Base-by-base conservation (phyloP, 2,113 vertebrate genomes). In the Mellivora capensis region DNA sequence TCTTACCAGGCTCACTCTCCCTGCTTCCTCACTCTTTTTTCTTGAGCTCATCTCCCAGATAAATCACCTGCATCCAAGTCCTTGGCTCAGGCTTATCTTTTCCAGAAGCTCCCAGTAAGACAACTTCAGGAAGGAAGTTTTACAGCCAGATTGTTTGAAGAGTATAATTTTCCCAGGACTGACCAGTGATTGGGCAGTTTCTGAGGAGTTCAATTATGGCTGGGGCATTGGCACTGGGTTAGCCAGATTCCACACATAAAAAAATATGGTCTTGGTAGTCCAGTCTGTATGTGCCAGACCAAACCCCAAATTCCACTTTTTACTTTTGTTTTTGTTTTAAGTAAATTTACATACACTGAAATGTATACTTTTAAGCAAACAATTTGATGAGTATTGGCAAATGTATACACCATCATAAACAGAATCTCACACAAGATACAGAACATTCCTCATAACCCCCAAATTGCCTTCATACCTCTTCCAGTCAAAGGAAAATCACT, bases 1-100 rank as follows among this genome's bases (percentile, higher is more conserved):
- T 29, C 42, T 37, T 0, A 3, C 7, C 3, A 4, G 0, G 27
- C 14, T 69, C 25, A 52, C 59, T 59, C 25, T 69, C 25, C 23
- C 25, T 7, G 7, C 15, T 93, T 11, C 25, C 39, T 84, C 39
- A 64, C 9, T 69, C 69, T 29, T 62, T 47, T 37, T 77, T 5
- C 81, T 37, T 76, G 74, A 54, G 34, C 37, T 88, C 3, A n/a
- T 44, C 27, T 52, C 34, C 34, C 44, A 72, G 34, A 47, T 37
- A 86, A 69, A 64, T 18, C 21, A 74, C 27, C 18, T 52, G 23
- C 23, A 34, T 59, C 3, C 37, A n/a, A 64, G 72, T 61, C 57
- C 37, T 85, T 67, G 27, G 59, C 64, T 82, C 27, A 69, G 39
- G 27, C 6, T 93, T 47, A 86, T 14, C 29, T 27, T 87, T 94